Base-by-base conservation (phyloP, 2,888 invertebrate species). In the Plebejus melissa region DNA sequence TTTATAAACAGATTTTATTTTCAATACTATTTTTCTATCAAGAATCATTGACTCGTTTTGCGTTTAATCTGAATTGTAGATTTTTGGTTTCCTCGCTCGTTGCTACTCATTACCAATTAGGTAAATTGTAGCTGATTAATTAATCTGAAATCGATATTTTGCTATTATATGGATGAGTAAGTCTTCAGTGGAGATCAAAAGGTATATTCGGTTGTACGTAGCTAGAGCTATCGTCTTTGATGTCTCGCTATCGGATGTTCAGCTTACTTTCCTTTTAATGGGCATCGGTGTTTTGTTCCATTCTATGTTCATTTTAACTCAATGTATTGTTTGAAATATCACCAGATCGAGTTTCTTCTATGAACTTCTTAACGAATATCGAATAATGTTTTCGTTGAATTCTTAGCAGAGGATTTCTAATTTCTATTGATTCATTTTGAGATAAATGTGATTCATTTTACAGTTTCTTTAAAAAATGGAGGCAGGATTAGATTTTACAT, bases 331-430 rank as follows among this genome's bases (percentile, higher is more conserved):
- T 65, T 32, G 22, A 28, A 28, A 65, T 28, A 65, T 32, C 65
- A 11, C 0, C 65, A 11, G 32, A 65, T 65, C 65, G 11, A 32
- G 65, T 65, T 65, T 65, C 65, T 13, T 32, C 9, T 9, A 60
- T 28, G 32, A 65, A 65, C 65, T 65, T 32, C 32, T 32, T 32
- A 65, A 65, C 4, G 65, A 65, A 32, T 65, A 65, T 65, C 65
- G 65, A 13, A 13, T 65, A 11, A 65, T 13, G 65, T 32, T 65
- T 65, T 32, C 28, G 28, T 65, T 32, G 65, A 13, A 65, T 28
- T 65, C 7, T 60, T 11, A 11, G 32, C 32, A 32, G 28, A 28
- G 32, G 13, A 32, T 65, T 65, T 32, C 60, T 60, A 2, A 32
- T 65, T 65, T 32, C 60, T 60, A 2, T 13, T 32, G 11, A 28